A percentile compares a stretch with the other conserved stretches of the same genome.
Evolutionary conservation across 2,888 invertebrate species (phyloP).

Genomic region (Colostygia pectinataria): DNA sequence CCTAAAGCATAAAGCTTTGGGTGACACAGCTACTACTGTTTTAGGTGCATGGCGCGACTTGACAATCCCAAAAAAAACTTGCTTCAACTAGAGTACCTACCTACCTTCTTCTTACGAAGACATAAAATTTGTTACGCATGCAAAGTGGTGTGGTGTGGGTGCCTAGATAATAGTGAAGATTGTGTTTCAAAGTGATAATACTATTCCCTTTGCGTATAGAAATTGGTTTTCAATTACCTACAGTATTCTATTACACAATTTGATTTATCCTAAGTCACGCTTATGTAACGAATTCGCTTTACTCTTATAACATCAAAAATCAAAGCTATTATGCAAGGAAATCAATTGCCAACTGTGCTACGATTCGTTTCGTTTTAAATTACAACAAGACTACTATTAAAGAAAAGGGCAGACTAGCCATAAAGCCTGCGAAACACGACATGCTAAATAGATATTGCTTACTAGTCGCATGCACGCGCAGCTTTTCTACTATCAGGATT

Average conservation of each 20-base stretch:
- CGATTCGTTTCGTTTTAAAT: slow-evolving; percentile 33
- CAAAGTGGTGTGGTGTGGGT: too few species aligned
- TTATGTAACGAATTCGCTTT: slow-evolving; percentile 13
- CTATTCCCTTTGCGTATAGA: background rate
- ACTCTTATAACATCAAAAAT: slow-evolving; percentile 20
- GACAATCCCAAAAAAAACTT: too few species aligned
- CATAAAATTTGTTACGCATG: too few species aligned
- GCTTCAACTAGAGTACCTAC: too few species aligned
- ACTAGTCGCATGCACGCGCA: too few species aligned
- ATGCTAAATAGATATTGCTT: background rate
- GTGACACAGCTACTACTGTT: too few species aligned
- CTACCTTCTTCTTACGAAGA: too few species aligned
- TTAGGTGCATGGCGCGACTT: too few species aligned
- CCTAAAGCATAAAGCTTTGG: too few species aligned
- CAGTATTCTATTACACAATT: slow-evolving; percentile 17
- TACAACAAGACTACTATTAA: slow-evolving; percentile 25
- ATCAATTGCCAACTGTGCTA: slow-evolving; percentile 28
- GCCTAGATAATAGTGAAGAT: too few species aligned
- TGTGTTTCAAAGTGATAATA: too few species aligned
- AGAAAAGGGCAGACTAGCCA: slow-evolving; percentile 8
- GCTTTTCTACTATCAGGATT: too few species aligned
- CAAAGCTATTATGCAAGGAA: slow-evolving; percentile 31
- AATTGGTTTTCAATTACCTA: slow-evolving; percentile 6
- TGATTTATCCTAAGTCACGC: slow-evolving; percentile 21
- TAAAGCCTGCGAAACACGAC: background rate